Evolutionary conservation across 2,888 invertebrate genomes (phyloP), one percentile per base, ranked within the genome.

Genomic region (Yponomeuta cagnagella): DNA sequence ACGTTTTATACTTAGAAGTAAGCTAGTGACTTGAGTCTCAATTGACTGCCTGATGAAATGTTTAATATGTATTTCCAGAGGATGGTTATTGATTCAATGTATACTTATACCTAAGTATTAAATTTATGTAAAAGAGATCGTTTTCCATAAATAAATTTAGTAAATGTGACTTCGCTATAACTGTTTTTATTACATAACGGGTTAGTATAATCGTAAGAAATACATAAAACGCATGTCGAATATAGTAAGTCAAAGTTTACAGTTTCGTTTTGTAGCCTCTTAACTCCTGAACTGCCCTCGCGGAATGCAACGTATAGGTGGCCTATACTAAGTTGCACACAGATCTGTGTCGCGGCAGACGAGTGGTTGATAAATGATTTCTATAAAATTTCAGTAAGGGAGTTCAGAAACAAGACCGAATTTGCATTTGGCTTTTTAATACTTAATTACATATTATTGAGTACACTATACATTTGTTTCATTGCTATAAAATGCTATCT

Each of bases 401-500:
- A 52, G 66, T 63, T 65, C 71, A 75, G 79, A 81, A 81, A 78
- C 79, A 84, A 82, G 82, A 82, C 79, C 79, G 75, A 78, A 78
- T 78, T 86, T 84, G 84, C 83, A 89, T 90, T 91, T 91, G 90
- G 90, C 89, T 91, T 92, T 58, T 92, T 92, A 91, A 90, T 91
- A 88, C 90, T 92, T 92, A 91, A 89, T 90, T 89, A 90, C 86
- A 90, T 89, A 86, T 89, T 90, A 90, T 90, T 83, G 91, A 91
- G 87, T 91, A 92, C 88, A 89, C 90, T 91, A 91, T 91, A 91
- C 90, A 90, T 89, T 89, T 89, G 87, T 88, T 90, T 90, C 87
- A 89, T 89, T 91, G 88, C 91, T 92, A 92, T 91, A 91, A 92
- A 92, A 92, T 90, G 90, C 92, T 92, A 91, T 89, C 91, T 91